Evolutionary conservation across 2,113 vertebrate genomes (phyloP).

Genomic region (Chinchilla lanigera): DNA sequence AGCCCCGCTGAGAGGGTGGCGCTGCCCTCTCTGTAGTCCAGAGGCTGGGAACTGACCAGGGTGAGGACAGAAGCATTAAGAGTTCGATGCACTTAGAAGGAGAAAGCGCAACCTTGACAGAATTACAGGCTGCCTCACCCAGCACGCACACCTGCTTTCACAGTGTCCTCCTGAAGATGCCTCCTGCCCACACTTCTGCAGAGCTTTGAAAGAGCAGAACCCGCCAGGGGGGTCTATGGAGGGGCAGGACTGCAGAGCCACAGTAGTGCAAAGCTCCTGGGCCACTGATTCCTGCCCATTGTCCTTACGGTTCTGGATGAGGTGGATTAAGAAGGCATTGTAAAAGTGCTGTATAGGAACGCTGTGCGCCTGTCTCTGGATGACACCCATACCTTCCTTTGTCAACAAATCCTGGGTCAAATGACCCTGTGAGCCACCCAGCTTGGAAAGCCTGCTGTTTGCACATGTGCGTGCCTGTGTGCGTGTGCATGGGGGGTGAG

Average conservation of each 20-base stretch:
- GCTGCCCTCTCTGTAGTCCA: background rate
- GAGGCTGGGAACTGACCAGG: background rate
- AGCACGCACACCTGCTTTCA: background rate
- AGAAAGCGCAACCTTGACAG: background rate
- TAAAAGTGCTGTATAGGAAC: background rate
- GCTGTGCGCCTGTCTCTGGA: background rate
- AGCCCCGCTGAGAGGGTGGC: background rate
- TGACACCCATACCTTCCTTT: background rate
- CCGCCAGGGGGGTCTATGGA: background rate
- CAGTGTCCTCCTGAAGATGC: background rate
- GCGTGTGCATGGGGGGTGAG: background rate
- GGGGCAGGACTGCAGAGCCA: background rate
- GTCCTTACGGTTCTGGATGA: background rate
- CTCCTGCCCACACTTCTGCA: background rate
- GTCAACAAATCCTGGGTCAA: background rate
- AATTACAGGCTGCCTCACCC: background rate
- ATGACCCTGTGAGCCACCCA: background rate
- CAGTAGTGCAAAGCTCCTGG: background rate
- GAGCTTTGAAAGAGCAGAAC: background rate
- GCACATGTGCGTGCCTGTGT: background rate
- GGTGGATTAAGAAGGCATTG: background rate
- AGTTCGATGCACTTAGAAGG: background rate
- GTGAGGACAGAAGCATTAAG: background rate
- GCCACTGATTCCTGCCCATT: background rate
- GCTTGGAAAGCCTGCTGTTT: background rate